Conservation (phyloP, 2,113 vertebrate genomes). For the Solea senegalensis region DNA sequence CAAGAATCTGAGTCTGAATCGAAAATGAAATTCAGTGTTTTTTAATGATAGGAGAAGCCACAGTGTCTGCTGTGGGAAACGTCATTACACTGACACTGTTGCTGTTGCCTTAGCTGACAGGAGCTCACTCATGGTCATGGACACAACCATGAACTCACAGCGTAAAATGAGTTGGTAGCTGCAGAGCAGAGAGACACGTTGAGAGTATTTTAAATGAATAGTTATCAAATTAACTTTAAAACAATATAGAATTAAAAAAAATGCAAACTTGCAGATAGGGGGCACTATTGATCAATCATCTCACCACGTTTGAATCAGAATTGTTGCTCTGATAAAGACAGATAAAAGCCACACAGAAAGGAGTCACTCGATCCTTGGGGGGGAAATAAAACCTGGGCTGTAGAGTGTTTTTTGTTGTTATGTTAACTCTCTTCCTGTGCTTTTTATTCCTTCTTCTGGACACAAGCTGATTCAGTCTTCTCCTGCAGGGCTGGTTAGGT, state of each 20-base stretch:
- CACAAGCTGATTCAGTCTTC: conserved; percentile 48
- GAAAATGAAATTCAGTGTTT: background rate
- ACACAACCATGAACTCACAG: background rate
- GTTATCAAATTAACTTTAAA: background rate
- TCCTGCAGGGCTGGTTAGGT: conserved; percentile 51
- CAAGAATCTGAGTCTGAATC: too few relatives aligned
- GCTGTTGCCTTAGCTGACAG: background rate
- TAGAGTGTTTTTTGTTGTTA: conserved; percentile 30
- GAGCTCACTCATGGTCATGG: background rate
- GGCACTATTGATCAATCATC: conserved; percentile 57
- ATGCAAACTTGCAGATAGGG: conserved; percentile 38
- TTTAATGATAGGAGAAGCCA: background rate
- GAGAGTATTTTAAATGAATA: background rate
- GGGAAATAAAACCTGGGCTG: conserved; percentile 19
- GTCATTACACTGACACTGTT: background rate
- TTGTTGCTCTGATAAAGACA: conserved; percentile 5
- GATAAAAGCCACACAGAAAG: conserved; percentile 10
- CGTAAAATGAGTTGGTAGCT: background rate
- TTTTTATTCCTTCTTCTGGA: conserved; percentile 33
- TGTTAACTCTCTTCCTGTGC: conserved; percentile 16
- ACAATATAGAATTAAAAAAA: background rate
- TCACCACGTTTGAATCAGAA: conserved; percentile 18
- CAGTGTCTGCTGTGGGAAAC: background rate
- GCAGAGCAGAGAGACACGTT: too few relatives aligned
- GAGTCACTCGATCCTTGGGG: conserved; percentile 3